phyloP scores from a whole-genome alignment of 2,888 invertebrate genomes.

The Sepiola atlantica region DNA sequence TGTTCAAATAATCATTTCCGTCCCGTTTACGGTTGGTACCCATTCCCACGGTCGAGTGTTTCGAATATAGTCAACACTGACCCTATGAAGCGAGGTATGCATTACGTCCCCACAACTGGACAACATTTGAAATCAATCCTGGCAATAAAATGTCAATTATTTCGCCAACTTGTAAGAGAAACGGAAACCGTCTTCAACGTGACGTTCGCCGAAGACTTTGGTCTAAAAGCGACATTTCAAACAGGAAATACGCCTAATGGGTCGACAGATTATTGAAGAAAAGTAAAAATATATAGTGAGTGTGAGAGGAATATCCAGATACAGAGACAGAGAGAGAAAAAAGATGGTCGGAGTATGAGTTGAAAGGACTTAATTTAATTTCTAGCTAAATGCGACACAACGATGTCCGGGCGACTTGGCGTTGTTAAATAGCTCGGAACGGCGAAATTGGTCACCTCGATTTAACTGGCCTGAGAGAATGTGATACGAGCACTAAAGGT shows the following conservation, averaged over 20 bases:
- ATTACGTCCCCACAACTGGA: not conserved
- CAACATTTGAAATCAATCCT: not conserved
- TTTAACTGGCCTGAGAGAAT: not conserved
- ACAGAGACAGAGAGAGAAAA: not conserved
- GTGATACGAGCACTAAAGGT: not conserved
- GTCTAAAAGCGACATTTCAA: not conserved
- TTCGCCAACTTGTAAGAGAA: not conserved
- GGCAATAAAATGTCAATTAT: slow-evolving; percentile 32
- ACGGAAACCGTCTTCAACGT: not conserved
- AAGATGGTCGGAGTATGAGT: not conserved
- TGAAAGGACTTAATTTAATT: not conserved
- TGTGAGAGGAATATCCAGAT: not conserved
- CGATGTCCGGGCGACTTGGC: not conserved
- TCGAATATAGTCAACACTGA: too few species aligned
- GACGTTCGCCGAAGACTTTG: not conserved
- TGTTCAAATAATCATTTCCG: too few species aligned
- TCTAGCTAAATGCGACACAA: not conserved
- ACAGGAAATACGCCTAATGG: not conserved
- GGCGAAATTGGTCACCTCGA: not conserved
- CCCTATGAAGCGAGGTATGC: not conserved
- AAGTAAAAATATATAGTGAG: not conserved
- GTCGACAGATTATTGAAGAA: not conserved
- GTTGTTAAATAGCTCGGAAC: too few species aligned
- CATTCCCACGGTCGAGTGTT: too few species aligned
- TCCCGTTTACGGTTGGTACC: too few species aligned